A percentile compares a stretch with the other conserved stretches of the same genome.
These are phyloP conservation scores for Oryzias javanicus DNA, from an alignment of 2,113 vertebrate genomes.

Conservation along the genomic window DNA sequence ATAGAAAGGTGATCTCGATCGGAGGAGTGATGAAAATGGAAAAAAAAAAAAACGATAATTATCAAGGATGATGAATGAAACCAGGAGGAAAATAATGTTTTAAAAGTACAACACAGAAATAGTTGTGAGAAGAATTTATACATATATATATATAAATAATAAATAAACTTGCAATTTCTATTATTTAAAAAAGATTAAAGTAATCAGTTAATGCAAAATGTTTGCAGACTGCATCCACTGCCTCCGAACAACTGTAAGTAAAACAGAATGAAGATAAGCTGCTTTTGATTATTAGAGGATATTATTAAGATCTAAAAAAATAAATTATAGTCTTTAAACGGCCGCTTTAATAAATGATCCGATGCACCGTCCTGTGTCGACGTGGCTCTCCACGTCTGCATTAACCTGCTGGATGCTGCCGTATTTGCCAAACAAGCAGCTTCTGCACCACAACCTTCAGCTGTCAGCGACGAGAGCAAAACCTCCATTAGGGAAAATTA, in stretches of 20 bases:
- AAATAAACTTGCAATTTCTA: slow-evolving; percentile 50
- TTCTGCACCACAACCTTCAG: slow-evolving; percentile 45
- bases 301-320: too few species aligned
- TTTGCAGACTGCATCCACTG: slow-evolving; percentile 1
- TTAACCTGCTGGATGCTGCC: slow-evolving; percentile 27
- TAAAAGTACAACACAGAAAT: slow-evolving; percentile 12
- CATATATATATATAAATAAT: slow-evolving; percentile 65
- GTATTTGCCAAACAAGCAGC: slow-evolving; percentile 15
- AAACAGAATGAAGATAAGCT: background rate
- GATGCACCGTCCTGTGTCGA: slow-evolving; percentile 11
- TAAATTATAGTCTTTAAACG: too few species aligned
- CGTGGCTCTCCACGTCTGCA: slow-evolving; percentile 12
- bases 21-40: slow-evolving; percentile 10
- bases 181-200: slow-evolving; percentile 60
- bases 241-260: background rate
- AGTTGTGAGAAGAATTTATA: slow-evolving; percentile 34
- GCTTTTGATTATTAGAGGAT: too few species aligned
- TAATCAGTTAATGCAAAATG: slow-evolving; percentile 1
- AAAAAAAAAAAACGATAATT: background rate
- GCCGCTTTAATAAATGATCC: background rate
- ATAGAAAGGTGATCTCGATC: slow-evolving; percentile 24
- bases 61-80: background rate
- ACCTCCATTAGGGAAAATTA: slow-evolving; percentile 54
- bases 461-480: slow-evolving; percentile 26
- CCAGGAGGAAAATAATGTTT: background rate